Evolutionary conservation across 2,797 vertebrate species (phyloP).

Genomic region (Acrossocheilus wenchowensis): DNA sequence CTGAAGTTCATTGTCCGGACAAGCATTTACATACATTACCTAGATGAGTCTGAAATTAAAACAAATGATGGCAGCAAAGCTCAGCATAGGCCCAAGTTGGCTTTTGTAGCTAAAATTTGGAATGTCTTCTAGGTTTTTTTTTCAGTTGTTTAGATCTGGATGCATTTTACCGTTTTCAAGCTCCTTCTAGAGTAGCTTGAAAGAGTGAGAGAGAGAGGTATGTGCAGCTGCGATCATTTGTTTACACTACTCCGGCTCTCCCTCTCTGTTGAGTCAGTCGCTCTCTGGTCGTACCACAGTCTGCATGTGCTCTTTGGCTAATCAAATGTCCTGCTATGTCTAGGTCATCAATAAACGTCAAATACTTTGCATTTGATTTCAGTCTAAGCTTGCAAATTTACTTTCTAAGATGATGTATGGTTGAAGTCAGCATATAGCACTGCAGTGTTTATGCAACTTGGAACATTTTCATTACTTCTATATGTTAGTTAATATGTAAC

Average conservation of each 20-base stretch:
- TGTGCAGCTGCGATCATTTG: background rate
- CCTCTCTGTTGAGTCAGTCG: background rate
- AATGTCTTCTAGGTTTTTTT: background rate
- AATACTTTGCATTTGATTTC: background rate
- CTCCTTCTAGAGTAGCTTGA: background rate
- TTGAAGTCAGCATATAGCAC: background rate
- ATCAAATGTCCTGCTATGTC: background rate
- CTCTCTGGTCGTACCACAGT: background rate
- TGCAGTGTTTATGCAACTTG: background rate
- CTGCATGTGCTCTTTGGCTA: background rate
- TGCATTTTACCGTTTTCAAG: background rate
- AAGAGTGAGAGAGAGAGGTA: background rate
- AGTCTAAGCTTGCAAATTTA: background rate
- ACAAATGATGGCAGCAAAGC: background rate
- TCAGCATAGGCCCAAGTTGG: background rate
- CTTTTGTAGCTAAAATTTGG: background rate
- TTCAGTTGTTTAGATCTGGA: background rate
- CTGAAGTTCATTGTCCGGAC: conserved; percentile 23
- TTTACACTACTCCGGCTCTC: background rate
- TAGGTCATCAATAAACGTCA: background rate
- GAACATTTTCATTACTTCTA: background rate
- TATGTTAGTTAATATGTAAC: background rate
- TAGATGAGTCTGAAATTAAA: background rate
- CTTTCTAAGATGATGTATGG: background rate
- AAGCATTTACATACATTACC: conserved; percentile 1